A percentile compares a stretch with the other conserved stretches of the same genome.
phyloP scores from a whole-genome alignment of 1,140 invertebrate species.

The Macrobrachium rosenbergii region DNA sequence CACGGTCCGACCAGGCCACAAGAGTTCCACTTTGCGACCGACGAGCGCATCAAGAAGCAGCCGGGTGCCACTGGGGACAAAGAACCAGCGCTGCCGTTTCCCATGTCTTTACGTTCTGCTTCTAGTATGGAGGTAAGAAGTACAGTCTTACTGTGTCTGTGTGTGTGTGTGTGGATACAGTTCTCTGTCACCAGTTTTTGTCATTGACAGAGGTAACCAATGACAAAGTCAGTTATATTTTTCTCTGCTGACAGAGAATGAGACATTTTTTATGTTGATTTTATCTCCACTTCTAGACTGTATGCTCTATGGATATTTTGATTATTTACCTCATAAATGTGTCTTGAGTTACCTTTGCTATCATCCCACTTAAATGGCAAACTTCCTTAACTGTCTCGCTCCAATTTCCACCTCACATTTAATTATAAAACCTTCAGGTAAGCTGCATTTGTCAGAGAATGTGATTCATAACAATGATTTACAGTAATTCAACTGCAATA shows the following conservation, averaged over 20 bases:
- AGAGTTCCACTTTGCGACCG: slow-evolving; percentile 53
- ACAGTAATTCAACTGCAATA: neutral
- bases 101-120: slow-evolving; percentile 30
- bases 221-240: too few species aligned
- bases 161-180: neutral
- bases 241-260: neutral
- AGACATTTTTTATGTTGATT: too few species aligned
- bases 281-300: too few species aligned
- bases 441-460: neutral
- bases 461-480: neutral
- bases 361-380: too few species aligned
- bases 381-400: too few species aligned
- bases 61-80: neutral
- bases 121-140: slow-evolving; percentile 21
- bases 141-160: neutral
- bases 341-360: too few species aligned
- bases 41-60: slow-evolving; percentile 32
- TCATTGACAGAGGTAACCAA: too few species aligned
- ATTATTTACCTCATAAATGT: too few species aligned
- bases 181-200: neutral
- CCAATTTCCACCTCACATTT: too few species aligned
- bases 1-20: slow-evolving; percentile 40
- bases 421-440: too few species aligned
- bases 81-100: slow-evolving; percentile 15
- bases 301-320: too few species aligned